Evolutionary conservation across 64 coral and sea anemone species (phyloP), one percentile per base, ranked within the genome.

Genomic region (Pachyseris speciosa): DNA sequence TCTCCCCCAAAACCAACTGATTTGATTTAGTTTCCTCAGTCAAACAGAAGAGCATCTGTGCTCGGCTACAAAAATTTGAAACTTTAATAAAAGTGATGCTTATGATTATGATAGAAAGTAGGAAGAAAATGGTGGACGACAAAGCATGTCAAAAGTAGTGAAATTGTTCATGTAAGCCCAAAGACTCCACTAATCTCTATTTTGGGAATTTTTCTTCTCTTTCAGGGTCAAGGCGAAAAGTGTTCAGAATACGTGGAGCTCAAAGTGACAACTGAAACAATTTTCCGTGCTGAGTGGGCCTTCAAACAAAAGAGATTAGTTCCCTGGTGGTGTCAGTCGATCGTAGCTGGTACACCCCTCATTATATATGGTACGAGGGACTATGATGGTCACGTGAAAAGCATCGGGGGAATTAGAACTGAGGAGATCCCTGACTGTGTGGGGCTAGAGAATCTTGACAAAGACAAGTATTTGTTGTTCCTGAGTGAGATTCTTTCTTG

Each of bases 321-420:
- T 24, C 77, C 77, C 6, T 81, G 77, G 77, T 81, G 77, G 77
- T 81, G 77, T 81, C 77, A 81, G 37, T 81, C 77, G 15, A 41
- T 81, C 53, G 32, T 63, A n/a, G 22, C 77, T 3, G 77, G 77
- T n/a, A 63, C 53, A 36, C 77, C 77, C 9, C 77, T 81, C 24
- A 61, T 81, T 81, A 53, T 81, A 34, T 81, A 81, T 32, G 77
- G 77, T 12, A 58, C 41, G 12, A 34, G 77, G 33, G 77, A 81
- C 77, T 81, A 81, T 58, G 53, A 81, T 34, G 77, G 77, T 41
- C 77, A 81, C 77, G 77, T 81, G 77, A 60, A 22, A n/a, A 38
- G 52, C 9, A 81, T 81, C 17, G 20, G 26, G 1, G 51, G 34
- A 7, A 24, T 60, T 7, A 81, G 36, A 81, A 81, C 77, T 63